Base-by-base conservation (phyloP, 2,113 vertebrate genomes). In the Charadrius vociferus region DNA sequence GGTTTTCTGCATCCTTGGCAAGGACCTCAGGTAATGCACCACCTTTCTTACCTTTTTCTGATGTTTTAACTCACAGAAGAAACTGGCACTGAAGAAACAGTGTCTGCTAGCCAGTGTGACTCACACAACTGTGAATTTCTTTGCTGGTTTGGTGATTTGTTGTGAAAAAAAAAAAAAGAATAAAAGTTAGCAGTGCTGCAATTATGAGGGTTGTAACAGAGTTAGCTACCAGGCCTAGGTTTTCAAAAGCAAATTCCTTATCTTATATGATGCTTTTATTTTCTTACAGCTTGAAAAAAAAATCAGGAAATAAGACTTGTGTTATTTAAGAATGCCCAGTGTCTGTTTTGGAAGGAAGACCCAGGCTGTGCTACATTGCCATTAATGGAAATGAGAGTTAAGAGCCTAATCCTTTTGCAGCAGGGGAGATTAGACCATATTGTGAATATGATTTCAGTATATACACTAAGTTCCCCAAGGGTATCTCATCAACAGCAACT, bases 401-500 rank as follows among this genome's bases (percentile, higher is more conserved):
- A 86, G 45, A 95, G 37, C 32, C 58, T 85, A 96, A 94, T 80
- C 86, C 71, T 87, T 95, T 91, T 97, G 78, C 91, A 95, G 86
- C 62, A 93, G 81, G 53, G 62, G 58, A 91, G 87, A 94, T 93
- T 95, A 94, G 78, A 95, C 41, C 88, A 96, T 82, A 91, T 82
- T 95, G 86, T 77, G 91, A 94, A 82, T 91, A 95, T 73, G 9
- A 91, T 95, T 96, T 95, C 91, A 93, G 70, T 86, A 72, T 73
- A 82, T 91, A 53, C 90, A 90, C 62, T 41, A 61, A 75, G 62
- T 94, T 96, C 74, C 93, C 86, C 93, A 94, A 97, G 94, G 89
- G 81, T 94, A 91, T 94, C 93, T 97, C 94, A 95, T 95, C 91
- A 95, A 94, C 91, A 95, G 66, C 84, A 94, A 87, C 74, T 96